Base-by-base conservation (phyloP, 2,888 invertebrate genomes). In the Sarcophaga rosellei region DNA sequence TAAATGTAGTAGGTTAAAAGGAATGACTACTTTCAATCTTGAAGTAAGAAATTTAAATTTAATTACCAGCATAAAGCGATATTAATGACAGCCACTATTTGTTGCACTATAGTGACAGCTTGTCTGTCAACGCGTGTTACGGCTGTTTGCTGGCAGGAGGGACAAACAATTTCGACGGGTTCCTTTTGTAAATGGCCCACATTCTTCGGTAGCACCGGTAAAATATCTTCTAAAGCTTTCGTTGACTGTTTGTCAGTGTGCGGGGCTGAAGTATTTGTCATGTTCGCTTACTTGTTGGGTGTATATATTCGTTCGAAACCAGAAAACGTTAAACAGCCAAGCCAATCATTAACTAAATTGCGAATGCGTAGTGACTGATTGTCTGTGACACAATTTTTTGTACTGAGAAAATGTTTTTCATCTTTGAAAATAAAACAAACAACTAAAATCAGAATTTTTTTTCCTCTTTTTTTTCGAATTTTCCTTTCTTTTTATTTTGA, bases 21-120 rank as follows among this genome's bases (percentile, higher is more conserved):
- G n/a, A n/a, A 53, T 8, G 23, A 45, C 66, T 45, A 74, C 53
- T 35, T 57, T n/a, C 47, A 25, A 25, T 72, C 57, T 63, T 63
- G 47, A 17, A 79, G n/a, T 45, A 69, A n/a, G 47, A 69, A 57
- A 25, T 15, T 17, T 4, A n/a, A n/a, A 25, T 15, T 15, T 77
- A 83, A 89, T 84, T 87, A 92, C 92, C 92, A 92, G 85, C 91
- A 92, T 20, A 91, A 87, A 70, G 90, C 88, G 79, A 88, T 89
- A 80, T 92, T 92, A 8, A 92, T 47, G 5, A 85, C 77, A 65
- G 90, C 90, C 63, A 89, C 84, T 44, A 91, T 62, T 83, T 87
- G 90, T 85, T 91, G 91, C n/a, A 90, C 61, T 21, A 61, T 47
- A 2, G 91, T 91, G 44, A 91, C 91, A 3, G 91, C 88, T 72